These are phyloP conservation scores for Chionoecetes opilio DNA, from an alignment of 1,140 invertebrate species.

Conservation along the genomic window DNA sequence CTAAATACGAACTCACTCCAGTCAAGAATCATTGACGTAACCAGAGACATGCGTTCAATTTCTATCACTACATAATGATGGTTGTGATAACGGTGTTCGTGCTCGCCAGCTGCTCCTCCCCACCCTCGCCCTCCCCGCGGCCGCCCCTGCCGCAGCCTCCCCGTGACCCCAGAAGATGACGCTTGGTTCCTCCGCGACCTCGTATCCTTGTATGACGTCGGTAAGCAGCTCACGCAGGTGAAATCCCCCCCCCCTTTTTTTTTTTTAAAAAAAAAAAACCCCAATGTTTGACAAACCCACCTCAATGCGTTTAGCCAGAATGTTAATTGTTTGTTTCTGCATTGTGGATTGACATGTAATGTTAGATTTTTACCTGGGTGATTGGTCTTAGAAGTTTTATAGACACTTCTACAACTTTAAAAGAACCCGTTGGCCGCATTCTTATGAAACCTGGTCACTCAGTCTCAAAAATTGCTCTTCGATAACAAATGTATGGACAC, in stretches of 20 bases:
- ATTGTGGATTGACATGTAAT: neutral
- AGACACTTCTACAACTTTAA: neutral
- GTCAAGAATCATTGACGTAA: neutral
- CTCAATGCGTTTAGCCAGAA: neutral
- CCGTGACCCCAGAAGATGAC: neutral
- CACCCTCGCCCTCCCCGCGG: neutral
- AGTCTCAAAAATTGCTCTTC: neutral
- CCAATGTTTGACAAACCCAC: neutral
- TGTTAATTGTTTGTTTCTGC: neutral
- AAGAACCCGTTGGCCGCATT: too few species aligned
- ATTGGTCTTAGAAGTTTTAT: neutral
- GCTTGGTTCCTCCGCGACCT: slow-evolving; percentile 66
- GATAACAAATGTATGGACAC: neutral
- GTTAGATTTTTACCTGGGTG: neutral
- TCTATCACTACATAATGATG: too few species aligned
- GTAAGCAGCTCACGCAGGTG: slow-evolving; percentile 34
- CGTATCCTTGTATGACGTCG: slow-evolving; percentile 39
- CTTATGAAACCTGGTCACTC: neutral
- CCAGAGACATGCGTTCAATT: too few species aligned
- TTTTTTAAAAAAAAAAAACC: too few species aligned
- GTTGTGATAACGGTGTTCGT: too few species aligned
- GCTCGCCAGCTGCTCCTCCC: neutral
- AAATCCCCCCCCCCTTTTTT: too few species aligned
- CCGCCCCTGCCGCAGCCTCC: neutral
- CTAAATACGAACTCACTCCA: too few species aligned